Evolutionary conservation across 53 echinoderm and acorn worm species (phyloP), one percentile per base, ranked within the genome.

Genomic region (Paelopatides confundens): DNA sequence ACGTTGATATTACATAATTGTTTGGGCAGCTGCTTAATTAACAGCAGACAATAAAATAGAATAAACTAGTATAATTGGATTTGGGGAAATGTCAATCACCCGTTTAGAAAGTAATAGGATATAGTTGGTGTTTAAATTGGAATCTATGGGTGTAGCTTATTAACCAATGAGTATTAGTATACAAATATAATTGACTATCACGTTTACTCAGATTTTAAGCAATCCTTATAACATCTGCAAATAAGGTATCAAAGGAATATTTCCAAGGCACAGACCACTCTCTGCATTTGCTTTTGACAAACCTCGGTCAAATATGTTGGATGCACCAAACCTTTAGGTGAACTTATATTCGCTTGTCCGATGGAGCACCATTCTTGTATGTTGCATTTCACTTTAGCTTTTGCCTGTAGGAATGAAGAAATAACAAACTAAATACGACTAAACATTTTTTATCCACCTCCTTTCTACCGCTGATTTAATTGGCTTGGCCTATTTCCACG

Each of bases 401-500:
- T 74, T 29, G 74, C 46, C 74, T 58, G 17, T 23, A 58, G 58
- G 58, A 58, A 18, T 58, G 39, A 74, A 37, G 74, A 46, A 4
- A n/a, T 38, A 4, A 21, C 10, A 37, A 40, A 46, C 2, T 21
- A 74, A 21, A 21, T 4, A 74, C 46, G 24, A n/a, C 74, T 26
- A 46, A 58, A 43, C 46, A 28, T 74, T 46, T 46, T 14, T 27
- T 39, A 38, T 39, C 46, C 36, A 39, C 40, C 40, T 39, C 27
- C n/a, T 5, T 74, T 74, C 43, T 21, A 39, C 23, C 26, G 1
- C 46, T 46, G 27, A 27, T 74, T 39, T 74, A 74, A 74, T 74
- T 74, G 74, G 74, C 46, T 74, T 74, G 74, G 46, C 74, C 74
- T 74, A 74, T 29, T 74, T 74, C 47, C 40, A 46, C 39, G 27